phyloP scores from a whole-genome alignment of 2,797 vertebrate species.

The Aselliscus stoliczkanus region DNA sequence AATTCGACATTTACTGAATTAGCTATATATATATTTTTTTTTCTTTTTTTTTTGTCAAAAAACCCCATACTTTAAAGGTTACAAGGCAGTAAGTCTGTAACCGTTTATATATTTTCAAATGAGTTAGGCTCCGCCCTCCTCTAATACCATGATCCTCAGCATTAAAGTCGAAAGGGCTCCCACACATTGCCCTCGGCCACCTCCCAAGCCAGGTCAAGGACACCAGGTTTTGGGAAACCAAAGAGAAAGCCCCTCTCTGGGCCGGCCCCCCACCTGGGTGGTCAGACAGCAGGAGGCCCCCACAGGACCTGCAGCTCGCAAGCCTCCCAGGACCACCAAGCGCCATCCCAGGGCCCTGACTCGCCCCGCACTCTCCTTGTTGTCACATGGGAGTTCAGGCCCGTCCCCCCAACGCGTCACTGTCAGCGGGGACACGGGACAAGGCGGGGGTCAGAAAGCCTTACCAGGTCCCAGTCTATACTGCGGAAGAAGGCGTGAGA shows the following conservation, averaged over 20 bases:
- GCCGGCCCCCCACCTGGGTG: not conserved
- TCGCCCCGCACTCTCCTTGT: not conserved
- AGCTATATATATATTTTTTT: too few species aligned
- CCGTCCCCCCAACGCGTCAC: too few species aligned
- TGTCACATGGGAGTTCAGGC: too few species aligned
- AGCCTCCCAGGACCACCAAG: not conserved
- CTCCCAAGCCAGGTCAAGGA: rapidly evolving
- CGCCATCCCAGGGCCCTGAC: not conserved
- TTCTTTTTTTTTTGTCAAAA: too few species aligned
- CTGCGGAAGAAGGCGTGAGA: conserved; percentile 98
- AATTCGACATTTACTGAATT: rapidly evolving
- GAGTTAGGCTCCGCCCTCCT: not conserved
- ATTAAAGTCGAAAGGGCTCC: rapidly evolving
- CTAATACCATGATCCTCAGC: not conserved
- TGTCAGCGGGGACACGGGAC: too few species aligned
- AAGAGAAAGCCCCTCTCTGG: not conserved
- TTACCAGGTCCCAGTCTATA: conserved; percentile 99
- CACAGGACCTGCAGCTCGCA: too few species aligned
- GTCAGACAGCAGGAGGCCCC: too few species aligned
- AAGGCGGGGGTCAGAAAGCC: too few species aligned
- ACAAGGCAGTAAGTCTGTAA: not conserved
- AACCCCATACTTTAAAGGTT: not conserved
- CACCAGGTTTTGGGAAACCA: not conserved
- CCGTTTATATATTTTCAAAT: not conserved
- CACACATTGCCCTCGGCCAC: rapidly evolving